Base-by-base conservation (phyloP, 2,888 invertebrate genomes). In the Lasioglossum oenotherae region DNA sequence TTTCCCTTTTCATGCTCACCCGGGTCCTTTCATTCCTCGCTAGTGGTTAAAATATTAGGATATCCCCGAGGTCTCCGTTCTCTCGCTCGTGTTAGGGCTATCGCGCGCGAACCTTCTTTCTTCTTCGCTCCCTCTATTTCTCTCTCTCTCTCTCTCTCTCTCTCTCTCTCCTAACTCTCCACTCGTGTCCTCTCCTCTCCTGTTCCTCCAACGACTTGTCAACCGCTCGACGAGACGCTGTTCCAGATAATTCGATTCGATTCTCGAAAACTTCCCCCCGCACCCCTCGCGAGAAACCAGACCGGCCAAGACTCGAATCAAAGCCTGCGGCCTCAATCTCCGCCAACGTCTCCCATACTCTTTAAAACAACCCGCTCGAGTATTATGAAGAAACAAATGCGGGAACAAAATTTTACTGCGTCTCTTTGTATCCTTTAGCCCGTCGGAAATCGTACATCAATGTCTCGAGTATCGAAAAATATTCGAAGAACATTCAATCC, bases 41-140 rank as follows among this genome's bases (percentile, higher is more conserved):
- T 90, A 87, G 88, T 92, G 92, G 90, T 92, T 92, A 92, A 92
- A 93, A 92, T 93, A 92, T 92, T 93, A 92, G 92, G 91, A 92
- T 92, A 90, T 92, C 88, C 88, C 89, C 89, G 86, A 91, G 91
- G 87, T 87, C 89, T 89, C 78, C 72, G 81, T 85, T 64, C 64
- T 64, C 64, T 31, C 78, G 78, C 76, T 69, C 67, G 77, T 60
- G 86, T 86, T 80, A 72, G 74, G 41, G 82, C 77, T 78, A 76
- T 74, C 76, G 76, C 73, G 49, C 46, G 46, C 31, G 73, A 60
- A 44, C 46, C 23, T 35, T 3, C 49, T 57, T 27, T 41, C 35
- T 16, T 49, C 31, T 27, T 19, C 27, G 19, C 71, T 27, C n/a
- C 69, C 60, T 16, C 38, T n/a, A 31, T 19, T 60, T 23, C 31